Evolutionary conservation across 1,140 invertebrate species (phyloP), one percentile per base, ranked within the genome.

Genomic region (Drosophila pruinosa): DNA sequence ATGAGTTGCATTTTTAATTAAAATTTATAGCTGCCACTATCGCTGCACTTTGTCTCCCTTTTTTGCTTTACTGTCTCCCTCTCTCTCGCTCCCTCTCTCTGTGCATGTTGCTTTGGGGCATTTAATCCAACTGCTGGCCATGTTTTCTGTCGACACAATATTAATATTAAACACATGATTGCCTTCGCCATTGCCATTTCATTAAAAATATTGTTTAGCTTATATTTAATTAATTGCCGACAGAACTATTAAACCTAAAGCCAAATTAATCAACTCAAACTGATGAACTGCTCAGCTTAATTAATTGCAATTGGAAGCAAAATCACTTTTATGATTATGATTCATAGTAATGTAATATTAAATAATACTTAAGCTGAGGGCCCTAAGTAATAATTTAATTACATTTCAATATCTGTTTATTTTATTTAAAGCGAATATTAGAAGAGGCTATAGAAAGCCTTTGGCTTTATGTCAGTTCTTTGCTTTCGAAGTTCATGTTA

Each of bases 1-100:
- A 90, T 90, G 89, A 90, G 78, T 53, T 89, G 88, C 88, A 89
- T 89, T 90, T 86, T 89, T 89, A 89, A 89, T 89, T 89, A 89
- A 89, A 80, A 90, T 89, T 89, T 88, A 89, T 88, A 28, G 69
- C 61, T 48, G 17, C 17, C 26, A 45, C 57, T 73, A 57, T 64
- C 43, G 41, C 47, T 31, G 47, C 21, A 34, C 57, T 28, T 43
- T 24, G 7, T 28, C 24, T 21, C 4, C 31, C 12, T 48, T 19
- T 24, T 15, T 38, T 26, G 54, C 19, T 39, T 7, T 47, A 15
- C 43, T 57, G 17, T 43, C 4, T 50, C 21, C 39, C 59, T 34
- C 8, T 6, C 4, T 21, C 3, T 57, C n/a, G 17, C 28, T 19
- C n/a, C 12, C n/a, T 65, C 22, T 24, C 8, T 56, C 19, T 59